These are phyloP conservation scores for Chionis minor DNA, from an alignment of 2,113 vertebrate species.

Conservation along the genomic window DNA sequence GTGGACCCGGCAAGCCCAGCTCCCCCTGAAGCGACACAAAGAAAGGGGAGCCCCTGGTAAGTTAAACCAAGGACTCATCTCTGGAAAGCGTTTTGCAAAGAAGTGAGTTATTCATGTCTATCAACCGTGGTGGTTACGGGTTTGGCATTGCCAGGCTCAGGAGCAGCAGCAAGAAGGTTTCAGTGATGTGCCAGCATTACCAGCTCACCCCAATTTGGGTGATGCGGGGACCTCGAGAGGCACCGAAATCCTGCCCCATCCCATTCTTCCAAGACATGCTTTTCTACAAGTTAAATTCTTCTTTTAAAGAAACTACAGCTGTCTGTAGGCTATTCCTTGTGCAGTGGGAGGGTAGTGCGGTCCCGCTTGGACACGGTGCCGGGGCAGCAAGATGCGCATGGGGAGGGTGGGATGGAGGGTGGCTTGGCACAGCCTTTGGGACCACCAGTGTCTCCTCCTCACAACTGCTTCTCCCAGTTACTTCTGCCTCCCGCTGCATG, in stretches of 20 bases:
- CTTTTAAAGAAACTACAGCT: not conserved
- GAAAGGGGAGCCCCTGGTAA: not conserved
- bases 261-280: not conserved
- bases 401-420: not conserved
- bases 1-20: constrained; percentile 85
- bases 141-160: not conserved
- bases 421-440: not conserved
- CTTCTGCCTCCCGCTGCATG: not conserved
- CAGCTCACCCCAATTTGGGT: not conserved
- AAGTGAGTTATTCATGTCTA: not conserved
- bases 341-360: not conserved
- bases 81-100: not conserved
- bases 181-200: not conserved
- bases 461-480: not conserved
- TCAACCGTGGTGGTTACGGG: too few species aligned
- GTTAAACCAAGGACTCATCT: not conserved
- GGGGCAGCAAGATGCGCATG: fast-evolving
- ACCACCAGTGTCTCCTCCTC: not conserved
- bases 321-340: too few species aligned
- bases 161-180: not conserved
- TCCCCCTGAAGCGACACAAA: constrained; percentile 80
- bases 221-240: not conserved
- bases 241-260: not conserved
- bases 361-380: fast-evolving
- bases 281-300: not conserved